Base-by-base conservation (phyloP, 2,113 vertebrate species). In the Crotalus helleri region DNA sequence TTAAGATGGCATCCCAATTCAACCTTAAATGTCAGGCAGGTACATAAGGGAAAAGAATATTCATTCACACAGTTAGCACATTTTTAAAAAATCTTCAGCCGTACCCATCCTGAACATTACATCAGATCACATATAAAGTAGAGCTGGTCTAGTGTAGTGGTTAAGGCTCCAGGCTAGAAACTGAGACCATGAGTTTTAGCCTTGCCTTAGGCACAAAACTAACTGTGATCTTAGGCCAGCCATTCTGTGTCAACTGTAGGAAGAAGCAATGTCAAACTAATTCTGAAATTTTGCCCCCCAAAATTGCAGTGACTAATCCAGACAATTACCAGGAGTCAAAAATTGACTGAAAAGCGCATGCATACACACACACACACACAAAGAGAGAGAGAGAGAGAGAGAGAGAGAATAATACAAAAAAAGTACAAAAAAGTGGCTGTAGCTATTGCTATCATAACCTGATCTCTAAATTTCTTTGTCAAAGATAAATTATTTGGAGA, bases 331-430 rank as follows among this genome's bases (percentile, higher is more conserved):
- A 81, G 74, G 7, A 44, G 7, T 81, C 7, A 81, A 39, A 81
- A 81, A 21, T 3, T 21, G 33, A 9, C 7, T 39, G 33, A 44
- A 81, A 81, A 39, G 17, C 17, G 2, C 1, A 4, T 3, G 19
- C 13, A 3, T 0, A 9, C 6, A 3, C 13, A 17, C 2, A 7
- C 15, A 39, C 2, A 2, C 59, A 29, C 59, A 29, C 24, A 1
- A 1, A 10, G 24, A 3, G 3, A 21, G 57, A 6, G 57, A 4
- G 55, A 5, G 57, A 21, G 3, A 29, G 26, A 29, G 12, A 13
- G 29, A 64, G 13, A 64, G 11, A 33, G n/a, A 39, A 39, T 39
- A 39, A 15, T 39, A 19, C 69, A 33, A 19, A 81, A 51, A 51
- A 51, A 10, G 8, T 51, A 51, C 49, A 51, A 51, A 9, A 59